These are phyloP conservation scores for Cryptomyrus ogoouensis DNA, from an alignment of 2,113 vertebrate genomes.

Conservation along the genomic window DNA sequence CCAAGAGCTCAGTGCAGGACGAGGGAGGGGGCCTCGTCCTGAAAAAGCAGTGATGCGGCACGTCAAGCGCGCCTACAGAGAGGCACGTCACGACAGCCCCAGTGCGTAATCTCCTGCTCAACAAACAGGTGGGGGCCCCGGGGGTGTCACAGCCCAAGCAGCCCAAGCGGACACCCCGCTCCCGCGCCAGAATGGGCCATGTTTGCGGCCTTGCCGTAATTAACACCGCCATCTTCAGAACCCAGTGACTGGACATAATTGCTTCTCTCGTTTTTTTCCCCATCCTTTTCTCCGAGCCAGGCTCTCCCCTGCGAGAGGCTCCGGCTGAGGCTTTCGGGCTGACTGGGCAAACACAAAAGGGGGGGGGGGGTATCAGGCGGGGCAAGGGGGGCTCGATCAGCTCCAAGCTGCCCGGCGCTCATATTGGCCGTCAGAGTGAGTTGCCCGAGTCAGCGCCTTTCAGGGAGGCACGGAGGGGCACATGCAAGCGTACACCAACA, in stretches of 20 bases:
- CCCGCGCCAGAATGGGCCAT: constrained; percentile 67
- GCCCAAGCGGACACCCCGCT: constrained; percentile 58
- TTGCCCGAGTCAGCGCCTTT: constrained; percentile 79
- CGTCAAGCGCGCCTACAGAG: constrained; percentile 26
- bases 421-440: constrained; percentile 81
- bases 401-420: constrained; percentile 73
- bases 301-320: constrained; percentile 66
- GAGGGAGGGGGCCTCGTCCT: constrained; percentile 23
- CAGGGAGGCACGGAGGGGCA: constrained; percentile 52
- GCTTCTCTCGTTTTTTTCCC: constrained; percentile 81
- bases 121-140: constrained; percentile 25
- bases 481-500: too few relatives aligned
- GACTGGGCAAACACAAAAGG: constrained; percentile 90
- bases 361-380: constrained; percentile 78
- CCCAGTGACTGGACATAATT: constrained; percentile 90
- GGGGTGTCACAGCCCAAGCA: constrained; percentile 46
- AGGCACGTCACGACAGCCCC: constrained; percentile 26
- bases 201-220: constrained; percentile 72
- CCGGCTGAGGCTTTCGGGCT: constrained; percentile 85
- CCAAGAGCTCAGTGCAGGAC: background rate
- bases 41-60: constrained; percentile 35
- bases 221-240: constrained; percentile 83
- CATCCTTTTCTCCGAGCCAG: constrained; percentile 53
- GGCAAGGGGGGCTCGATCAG: constrained; percentile 74
- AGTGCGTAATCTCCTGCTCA: constrained; percentile 17